Percentiles rank a stretch among this genome's conserved stretches.
Evolutionary conservation across 2,113 vertebrate species (phyloP).

Genomic region (Edolisoma coerulescens): DNA sequence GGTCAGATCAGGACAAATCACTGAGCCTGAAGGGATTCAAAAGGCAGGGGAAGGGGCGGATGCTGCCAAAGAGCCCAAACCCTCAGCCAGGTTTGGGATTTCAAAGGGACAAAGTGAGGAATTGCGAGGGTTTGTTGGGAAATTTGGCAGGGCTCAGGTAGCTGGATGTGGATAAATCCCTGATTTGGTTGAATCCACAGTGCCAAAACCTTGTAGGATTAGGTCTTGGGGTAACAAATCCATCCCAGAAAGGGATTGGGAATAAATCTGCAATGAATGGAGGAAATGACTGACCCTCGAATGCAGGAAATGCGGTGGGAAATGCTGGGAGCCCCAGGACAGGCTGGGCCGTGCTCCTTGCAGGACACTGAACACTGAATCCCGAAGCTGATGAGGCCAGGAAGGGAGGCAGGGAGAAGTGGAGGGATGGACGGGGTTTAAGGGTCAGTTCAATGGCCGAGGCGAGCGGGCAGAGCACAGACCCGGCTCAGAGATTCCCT

Average conservation of each 20-base stretch:
- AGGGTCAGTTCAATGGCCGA: not conserved
- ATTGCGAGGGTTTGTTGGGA: not conserved
- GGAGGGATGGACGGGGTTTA: not conserved
- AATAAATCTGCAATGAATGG: not conserved
- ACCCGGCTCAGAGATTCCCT: too few species aligned
- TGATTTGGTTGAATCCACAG: not conserved
- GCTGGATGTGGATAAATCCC: not conserved
- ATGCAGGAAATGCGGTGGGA: not conserved
- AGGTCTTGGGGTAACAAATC: not conserved
- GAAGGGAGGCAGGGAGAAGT: not conserved
- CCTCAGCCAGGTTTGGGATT: not conserved
- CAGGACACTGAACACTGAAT: not conserved
- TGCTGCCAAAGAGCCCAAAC: not conserved
- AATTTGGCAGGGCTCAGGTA: not conserved
- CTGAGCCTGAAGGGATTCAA: not conserved
- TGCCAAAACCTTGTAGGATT: not conserved
- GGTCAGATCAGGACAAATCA: not conserved
- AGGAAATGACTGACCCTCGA: not conserved
- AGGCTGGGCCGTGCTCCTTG: not conserved
- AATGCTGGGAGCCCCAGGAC: not conserved
- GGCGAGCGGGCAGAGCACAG: not conserved
- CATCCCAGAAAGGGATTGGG: not conserved
- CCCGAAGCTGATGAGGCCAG: rapidly evolving
- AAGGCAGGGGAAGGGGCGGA: too few species aligned
- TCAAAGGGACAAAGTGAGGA: not conserved